phyloP scores from a whole-genome alignment of 2,113 vertebrate genomes.

The Proteles cristata region DNA sequence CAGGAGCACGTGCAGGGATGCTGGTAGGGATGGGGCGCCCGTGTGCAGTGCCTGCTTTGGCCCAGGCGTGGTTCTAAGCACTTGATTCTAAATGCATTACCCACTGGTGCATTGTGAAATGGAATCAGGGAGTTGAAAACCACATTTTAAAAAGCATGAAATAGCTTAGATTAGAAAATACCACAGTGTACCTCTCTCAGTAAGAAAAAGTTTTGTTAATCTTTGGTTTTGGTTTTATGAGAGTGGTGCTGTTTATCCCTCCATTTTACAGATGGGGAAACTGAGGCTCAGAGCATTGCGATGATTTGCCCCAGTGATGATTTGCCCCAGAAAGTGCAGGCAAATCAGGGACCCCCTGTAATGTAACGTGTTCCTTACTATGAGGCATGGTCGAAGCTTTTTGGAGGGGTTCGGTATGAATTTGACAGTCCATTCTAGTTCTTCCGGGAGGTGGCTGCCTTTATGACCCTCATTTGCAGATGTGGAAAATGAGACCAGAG shows the following conservation, averaged over 20 bases:
- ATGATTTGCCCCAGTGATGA: neutral
- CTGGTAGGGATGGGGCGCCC: fast-evolving
- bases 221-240: neutral
- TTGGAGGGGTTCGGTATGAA: neutral
- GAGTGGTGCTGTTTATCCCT: neutral
- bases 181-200: neutral
- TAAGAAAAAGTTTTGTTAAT: neutral
- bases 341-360: neutral
- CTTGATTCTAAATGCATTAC: neutral
- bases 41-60: fast-evolving
- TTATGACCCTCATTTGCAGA: neutral
- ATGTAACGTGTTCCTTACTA: neutral
- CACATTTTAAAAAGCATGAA: neutral
- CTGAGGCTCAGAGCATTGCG: neutral
- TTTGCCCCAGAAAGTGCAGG: neutral
- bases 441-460: neutral
- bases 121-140: neutral
- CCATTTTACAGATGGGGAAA: neutral
- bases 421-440: neutral
- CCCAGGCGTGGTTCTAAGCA: neutral
- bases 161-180: neutral
- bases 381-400: neutral
- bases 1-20: fast-evolving
- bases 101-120: neutral
- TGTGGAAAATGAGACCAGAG: neutral